A percentile compares a stretch with the other conserved stretches of the same genome.
Conservation (phyloP, 2,888 invertebrate genomes). For the Petrolisthes cinctipes region DNA sequence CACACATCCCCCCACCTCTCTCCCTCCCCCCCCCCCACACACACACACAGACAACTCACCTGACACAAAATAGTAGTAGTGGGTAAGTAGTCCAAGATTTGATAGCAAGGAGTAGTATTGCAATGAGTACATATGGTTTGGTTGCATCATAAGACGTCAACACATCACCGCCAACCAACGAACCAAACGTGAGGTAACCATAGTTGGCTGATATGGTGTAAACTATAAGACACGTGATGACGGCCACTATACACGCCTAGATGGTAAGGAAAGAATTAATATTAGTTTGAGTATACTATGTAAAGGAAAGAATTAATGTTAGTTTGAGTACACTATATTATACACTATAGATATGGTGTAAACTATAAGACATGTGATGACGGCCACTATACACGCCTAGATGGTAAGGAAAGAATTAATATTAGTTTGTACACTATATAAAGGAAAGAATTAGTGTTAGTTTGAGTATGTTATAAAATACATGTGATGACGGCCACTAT, state of each 20-base stretch:
- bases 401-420: too few species aligned
- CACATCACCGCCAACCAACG: constrained; percentile 74
- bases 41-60: constrained; percentile 27
- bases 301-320: too few species aligned
- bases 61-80: constrained; percentile 75
- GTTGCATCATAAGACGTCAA: constrained; percentile 71
- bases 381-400: too few species aligned
- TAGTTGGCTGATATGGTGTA: constrained; percentile 72
- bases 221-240: constrained; percentile 71
- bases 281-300: neutral
- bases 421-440: too few species aligned
- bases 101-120: constrained; percentile 72
- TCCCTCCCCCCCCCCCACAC: too few species aligned
- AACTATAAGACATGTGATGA: too few species aligned
- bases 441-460: too few species aligned
- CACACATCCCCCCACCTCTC: too few species aligned
- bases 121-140: constrained; percentile 69
- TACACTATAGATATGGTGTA: too few species aligned
- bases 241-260: constrained; percentile 65
- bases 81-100: constrained; percentile 76
- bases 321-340: too few species aligned
- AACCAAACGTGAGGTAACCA: constrained; percentile 76
- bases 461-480: too few species aligned
- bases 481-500: too few species aligned
- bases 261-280: neutral